A percentile compares a stretch with the other conserved stretches of the same genome.
These are phyloP conservation scores for Corythornis vintsioides DNA, from an alignment of 2,113 vertebrate species.

Conservation along the genomic window DNA sequence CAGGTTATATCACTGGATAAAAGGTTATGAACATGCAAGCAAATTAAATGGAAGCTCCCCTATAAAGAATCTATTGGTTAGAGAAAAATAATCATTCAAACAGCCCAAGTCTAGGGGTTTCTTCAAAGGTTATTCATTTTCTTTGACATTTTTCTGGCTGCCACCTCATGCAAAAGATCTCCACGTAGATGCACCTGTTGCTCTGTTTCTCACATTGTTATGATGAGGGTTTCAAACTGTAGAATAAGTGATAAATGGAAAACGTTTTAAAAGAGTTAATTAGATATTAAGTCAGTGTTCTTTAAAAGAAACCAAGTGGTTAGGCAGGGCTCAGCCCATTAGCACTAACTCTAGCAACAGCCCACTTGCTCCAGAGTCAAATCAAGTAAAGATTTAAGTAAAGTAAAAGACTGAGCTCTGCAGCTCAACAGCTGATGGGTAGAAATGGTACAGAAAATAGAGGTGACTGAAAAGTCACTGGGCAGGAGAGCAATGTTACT, in stretches of 20 bases:
- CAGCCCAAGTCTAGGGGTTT: neutral
- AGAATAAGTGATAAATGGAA: neutral
- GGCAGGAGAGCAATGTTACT: fast-evolving
- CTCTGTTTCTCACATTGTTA: neutral
- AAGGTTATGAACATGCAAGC: neutral
- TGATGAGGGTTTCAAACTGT: neutral
- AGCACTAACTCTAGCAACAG: neutral
- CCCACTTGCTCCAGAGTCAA: neutral
- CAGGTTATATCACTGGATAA: neutral
- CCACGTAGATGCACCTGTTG: neutral
- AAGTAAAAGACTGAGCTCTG: neutral
- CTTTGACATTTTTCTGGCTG: neutral
- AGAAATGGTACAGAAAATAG: neutral
- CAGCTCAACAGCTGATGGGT: neutral
- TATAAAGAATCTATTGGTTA: neutral
- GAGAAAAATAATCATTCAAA: neutral
- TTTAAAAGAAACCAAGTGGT: neutral
- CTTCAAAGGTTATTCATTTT: neutral
- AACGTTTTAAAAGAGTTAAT: neutral
- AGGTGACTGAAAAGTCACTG: neutral
- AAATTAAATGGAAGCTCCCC: neutral
- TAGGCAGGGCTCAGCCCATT: neutral
- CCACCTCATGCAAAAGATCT: neutral
- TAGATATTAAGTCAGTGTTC: neutral
- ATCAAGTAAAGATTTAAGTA: too few relatives aligned